These are phyloP conservation scores for Drosophila mimetica DNA, from an alignment of 2,888 invertebrate genomes.

Conservation along the genomic window DNA sequence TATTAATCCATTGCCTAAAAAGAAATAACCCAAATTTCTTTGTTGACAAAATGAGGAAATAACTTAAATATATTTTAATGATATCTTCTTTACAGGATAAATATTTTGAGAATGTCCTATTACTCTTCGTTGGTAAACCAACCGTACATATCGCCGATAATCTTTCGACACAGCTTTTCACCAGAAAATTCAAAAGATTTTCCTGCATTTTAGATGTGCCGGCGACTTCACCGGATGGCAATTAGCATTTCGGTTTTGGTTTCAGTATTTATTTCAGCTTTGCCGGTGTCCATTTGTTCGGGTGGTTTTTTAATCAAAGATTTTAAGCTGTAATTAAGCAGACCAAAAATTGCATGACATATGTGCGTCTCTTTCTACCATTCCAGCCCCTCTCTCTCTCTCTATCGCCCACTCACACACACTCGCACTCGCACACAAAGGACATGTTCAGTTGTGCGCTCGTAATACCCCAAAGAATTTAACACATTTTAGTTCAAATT, in stretches of 20 bases:
- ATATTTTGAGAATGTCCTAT: not conserved
- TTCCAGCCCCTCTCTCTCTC: not conserved
- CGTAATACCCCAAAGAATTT: slow-evolving; percentile 76
- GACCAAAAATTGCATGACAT: slow-evolving; percentile 67
- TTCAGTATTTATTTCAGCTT: slow-evolving; percentile 23
- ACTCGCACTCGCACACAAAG: slow-evolving; percentile 16
- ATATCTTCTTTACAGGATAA: too few species aligned
- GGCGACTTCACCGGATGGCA: slow-evolving; percentile 15
- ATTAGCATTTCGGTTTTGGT: slow-evolving; percentile 38
- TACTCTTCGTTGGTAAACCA: not conserved
- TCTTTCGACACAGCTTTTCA: slow-evolving; percentile 3
- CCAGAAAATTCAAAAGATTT: slow-evolving; percentile 13
- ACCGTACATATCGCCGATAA: not conserved
- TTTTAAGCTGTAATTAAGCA: slow-evolving; percentile 78
- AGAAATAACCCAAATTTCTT: too few species aligned
- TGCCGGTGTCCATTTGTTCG: slow-evolving; percentile 21
- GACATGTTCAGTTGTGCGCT: slow-evolving; percentile 44
- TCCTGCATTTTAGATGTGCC: slow-evolving; percentile 9
- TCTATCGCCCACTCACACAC: not conserved
- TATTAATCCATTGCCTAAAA: too few species aligned
- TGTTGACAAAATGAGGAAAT: too few species aligned
- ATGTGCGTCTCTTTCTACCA: slow-evolving; percentile 19
- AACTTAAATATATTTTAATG: too few species aligned
- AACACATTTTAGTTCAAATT: slow-evolving; percentile 80
- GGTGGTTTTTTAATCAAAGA: slow-evolving; percentile 61